Evolutionary conservation across 2,888 invertebrate genomes (phyloP).

Genomic region (Caenorhabditis doughertyi): DNA sequence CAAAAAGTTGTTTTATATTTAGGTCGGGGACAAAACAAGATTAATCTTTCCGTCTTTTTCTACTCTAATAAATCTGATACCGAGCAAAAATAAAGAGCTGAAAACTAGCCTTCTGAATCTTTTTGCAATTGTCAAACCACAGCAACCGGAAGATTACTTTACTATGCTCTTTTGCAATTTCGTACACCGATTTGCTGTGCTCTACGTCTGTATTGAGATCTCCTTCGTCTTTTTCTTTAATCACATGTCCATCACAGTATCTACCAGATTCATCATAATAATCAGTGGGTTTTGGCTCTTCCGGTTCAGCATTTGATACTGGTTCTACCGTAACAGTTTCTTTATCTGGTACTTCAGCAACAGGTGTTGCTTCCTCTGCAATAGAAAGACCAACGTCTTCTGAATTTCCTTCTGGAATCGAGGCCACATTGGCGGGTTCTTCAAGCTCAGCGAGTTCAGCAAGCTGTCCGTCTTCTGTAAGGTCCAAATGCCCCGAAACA

Average conservation of each 20-base stretch:
- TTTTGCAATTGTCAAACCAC: slow-evolving; percentile 37
- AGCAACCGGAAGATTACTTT: slow-evolving; percentile 25
- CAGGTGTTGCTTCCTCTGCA: no score
- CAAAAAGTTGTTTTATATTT: no score
- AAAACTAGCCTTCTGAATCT: slow-evolving; percentile 5
- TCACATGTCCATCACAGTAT: neutral
- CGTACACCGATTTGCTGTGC: neutral
- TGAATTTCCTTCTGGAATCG: no score
- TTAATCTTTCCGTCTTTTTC: neutral
- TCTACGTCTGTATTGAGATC: no score
- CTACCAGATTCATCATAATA: neutral
- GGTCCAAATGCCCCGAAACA: no score
- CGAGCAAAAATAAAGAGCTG: neutral
- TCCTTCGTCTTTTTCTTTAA: neutral
- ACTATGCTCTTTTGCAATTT: neutral
- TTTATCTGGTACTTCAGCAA: no score
- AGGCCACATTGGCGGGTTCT: no score
- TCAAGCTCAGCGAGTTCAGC: no score
- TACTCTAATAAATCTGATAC: no score
- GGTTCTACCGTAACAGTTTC: neutral
- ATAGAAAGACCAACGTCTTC: no score
- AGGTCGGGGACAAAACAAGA: neutral
- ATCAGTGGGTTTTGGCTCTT: neutral
- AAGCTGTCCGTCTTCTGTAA: no score
- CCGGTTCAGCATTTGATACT: neutral